These are phyloP conservation scores for Spodoptera exigua DNA, from an alignment of 2,888 invertebrate species.

Conservation along the genomic window DNA sequence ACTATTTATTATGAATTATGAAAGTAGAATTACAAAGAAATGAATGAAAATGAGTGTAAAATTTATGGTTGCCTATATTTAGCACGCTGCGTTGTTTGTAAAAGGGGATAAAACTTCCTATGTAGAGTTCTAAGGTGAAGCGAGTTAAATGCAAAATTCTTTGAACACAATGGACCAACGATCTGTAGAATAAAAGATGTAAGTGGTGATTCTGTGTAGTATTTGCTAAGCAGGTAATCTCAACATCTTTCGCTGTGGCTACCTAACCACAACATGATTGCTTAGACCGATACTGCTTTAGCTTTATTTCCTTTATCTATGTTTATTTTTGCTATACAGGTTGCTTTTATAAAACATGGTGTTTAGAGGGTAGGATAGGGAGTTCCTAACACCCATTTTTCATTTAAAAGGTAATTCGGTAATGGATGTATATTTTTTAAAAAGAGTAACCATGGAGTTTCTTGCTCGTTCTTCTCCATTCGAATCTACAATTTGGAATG, in stretches of 20 bases:
- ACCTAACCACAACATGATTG: slow-evolving; percentile 42
- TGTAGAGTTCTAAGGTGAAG: slow-evolving; percentile 16
- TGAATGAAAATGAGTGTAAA: neutral
- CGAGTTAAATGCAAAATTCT: slow-evolving; percentile 40
- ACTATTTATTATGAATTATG: neutral
- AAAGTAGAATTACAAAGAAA: neutral
- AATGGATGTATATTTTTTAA: too few relatives aligned
- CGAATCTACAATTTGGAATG: too few relatives aligned
- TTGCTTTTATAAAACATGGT: neutral
- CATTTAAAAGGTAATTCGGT: too few relatives aligned
- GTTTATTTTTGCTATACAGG: slow-evolving; percentile 9
- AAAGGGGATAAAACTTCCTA: slow-evolving; percentile 3
- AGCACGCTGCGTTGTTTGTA: too few relatives aligned
- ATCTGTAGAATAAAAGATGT: slow-evolving; percentile 39
- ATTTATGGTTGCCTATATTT: too few relatives aligned
- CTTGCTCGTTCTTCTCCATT: too few relatives aligned
- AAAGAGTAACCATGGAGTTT: too few relatives aligned
- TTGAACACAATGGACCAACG: slow-evolving; percentile 38
- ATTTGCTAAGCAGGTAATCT: slow-evolving; percentile 43
- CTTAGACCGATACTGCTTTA: slow-evolving; percentile 30
- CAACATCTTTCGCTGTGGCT: slow-evolving; percentile 37
- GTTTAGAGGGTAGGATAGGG: neutral
- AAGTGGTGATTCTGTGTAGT: slow-evolving; percentile 35
- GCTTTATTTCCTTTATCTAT: slow-evolving; percentile 30
- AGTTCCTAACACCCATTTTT: neutral